Base-by-base conservation (phyloP, 1,140 invertebrate species). In the Lithobius niger region DNA sequence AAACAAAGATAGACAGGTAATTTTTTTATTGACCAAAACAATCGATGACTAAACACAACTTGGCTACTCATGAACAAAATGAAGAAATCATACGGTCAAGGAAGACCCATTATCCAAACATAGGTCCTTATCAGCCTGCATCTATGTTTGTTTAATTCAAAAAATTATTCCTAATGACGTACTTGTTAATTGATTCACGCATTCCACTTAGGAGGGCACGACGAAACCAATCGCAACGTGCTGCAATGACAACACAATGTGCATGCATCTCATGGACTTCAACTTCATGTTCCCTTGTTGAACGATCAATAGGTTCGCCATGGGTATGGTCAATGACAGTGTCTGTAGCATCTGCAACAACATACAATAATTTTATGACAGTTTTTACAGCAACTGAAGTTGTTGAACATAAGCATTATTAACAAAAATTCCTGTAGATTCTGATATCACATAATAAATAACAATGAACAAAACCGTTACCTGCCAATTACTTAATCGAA, bases 131-230 rank as follows among this genome's bases (percentile, higher is more conserved):
- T 6, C 24, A 24, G 18, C 27, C 16, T 42, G 24, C 19, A 54
- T 47, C 27, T 36, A 36, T 10, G 31, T 36, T 36, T 36, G n/a
- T 36, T n/a, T 36, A 36, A 36, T 36, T 36, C 6, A 36, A 6
- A 36, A 36, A 36, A 36, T 10, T 36, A 22, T 1, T 36, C 6
- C 31, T 36, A 36, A n/a, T 36, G 31, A 47, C 4, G 67, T 65
- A 79, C 79, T 76, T 79, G 62, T 81, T 76, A 57, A 83, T 82
- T 2, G 79, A 78, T 69, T 83, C 82, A 63, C 77, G 72, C 82
- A 83, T 83, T 27, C 82, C 82, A 55, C 79, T 81, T 24, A 82
- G 72, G 1, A 83, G 64, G 0, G 82, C 82, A 57, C 80, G 71
- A 28, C 79, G 69, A 66, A 83, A 83, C 80, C 81, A 83, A 63